Conservation (phyloP, 2,797 vertebrate species). For the Macropodus opercularis region DNA sequence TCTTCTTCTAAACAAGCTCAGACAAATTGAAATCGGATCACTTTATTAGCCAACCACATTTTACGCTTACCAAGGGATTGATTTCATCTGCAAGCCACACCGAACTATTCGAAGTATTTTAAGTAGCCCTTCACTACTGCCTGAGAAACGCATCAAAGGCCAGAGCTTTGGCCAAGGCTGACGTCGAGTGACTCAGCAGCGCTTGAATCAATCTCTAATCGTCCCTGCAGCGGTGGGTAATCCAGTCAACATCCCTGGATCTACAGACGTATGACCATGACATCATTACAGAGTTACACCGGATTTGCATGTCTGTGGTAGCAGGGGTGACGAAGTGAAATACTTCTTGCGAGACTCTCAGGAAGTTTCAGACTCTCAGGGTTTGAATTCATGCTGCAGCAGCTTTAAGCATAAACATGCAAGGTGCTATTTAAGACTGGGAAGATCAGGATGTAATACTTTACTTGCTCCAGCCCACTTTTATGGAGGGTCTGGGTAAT, state of each 20-base stretch:
- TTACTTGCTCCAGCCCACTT: conserved; percentile 25
- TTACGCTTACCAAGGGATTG: conserved; percentile 12
- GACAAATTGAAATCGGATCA: conserved; percentile 17
- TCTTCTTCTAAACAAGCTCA: conserved; percentile 27
- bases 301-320: neutral
- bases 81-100: conserved; percentile 1
- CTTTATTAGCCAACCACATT: conserved; percentile 20
- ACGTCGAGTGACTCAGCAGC: conserved; percentile 11
- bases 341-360: conserved; percentile 21
- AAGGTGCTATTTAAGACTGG: conserved; percentile 27
- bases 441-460: conserved; percentile 14
- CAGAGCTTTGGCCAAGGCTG: neutral
- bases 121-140: neutral
- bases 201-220: neutral
- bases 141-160: conserved; percentile 15
- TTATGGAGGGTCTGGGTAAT: conserved; percentile 30
- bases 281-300: neutral
- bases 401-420: conserved; percentile 23
- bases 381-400: conserved; percentile 28
- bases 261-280: neutral
- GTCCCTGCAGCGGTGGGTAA: too few species aligned
- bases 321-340: conserved; percentile 17
- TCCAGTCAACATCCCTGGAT: neutral
- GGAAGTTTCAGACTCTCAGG: conserved; percentile 33
- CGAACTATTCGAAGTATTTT: conserved; percentile 2